Evolutionary conservation across 2,113 vertebrate genomes (phyloP).

Genomic region (Halichoeres trimaculatus): DNA sequence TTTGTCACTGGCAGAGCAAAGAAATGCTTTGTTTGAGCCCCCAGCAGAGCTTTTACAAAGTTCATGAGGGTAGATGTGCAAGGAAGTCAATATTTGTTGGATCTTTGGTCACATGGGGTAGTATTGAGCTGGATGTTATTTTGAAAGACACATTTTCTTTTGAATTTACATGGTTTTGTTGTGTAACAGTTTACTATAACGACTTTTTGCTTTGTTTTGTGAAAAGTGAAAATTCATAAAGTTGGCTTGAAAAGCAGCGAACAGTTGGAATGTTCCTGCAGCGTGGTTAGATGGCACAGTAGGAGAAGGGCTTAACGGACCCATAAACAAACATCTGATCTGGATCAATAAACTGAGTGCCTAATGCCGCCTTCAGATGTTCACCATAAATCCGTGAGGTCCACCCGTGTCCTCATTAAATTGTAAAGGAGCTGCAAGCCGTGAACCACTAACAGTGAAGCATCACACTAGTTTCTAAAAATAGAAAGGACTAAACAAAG

Average conservation of each 20-base stretch:
- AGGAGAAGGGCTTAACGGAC: conserved; percentile 66
- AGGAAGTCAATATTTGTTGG: too few relatives aligned
- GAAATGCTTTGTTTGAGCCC: too few relatives aligned
- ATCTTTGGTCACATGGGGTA: too few relatives aligned
- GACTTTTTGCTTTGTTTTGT: too few relatives aligned
- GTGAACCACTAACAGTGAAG: conserved; percentile 75
- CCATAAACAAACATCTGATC: conserved; percentile 81
- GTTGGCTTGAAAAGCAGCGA: conserved; percentile 49
- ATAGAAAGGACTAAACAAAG: conserved; percentile 76
- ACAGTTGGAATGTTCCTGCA: conserved; percentile 37
- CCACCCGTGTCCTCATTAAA: conserved; percentile 80
- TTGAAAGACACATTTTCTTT: too few relatives aligned
- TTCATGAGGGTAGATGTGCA: too few relatives aligned
- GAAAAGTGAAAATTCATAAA: too few relatives aligned
- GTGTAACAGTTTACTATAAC: too few relatives aligned
- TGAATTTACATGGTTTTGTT: too few relatives aligned
- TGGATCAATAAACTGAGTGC: conserved; percentile 79
- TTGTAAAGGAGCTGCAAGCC: conserved; percentile 82
- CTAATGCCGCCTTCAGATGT: conserved; percentile 64
- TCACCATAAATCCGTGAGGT: conserved; percentile 76
- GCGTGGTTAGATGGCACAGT: conserved; percentile 34
- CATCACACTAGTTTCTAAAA: conserved; percentile 78
- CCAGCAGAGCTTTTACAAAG: too few relatives aligned
- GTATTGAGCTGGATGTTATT: too few relatives aligned
- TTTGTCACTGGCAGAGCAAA: too few relatives aligned